phyloP scores from a whole-genome alignment of 2,797 vertebrate genomes.

The Eremophila alpestris region DNA sequence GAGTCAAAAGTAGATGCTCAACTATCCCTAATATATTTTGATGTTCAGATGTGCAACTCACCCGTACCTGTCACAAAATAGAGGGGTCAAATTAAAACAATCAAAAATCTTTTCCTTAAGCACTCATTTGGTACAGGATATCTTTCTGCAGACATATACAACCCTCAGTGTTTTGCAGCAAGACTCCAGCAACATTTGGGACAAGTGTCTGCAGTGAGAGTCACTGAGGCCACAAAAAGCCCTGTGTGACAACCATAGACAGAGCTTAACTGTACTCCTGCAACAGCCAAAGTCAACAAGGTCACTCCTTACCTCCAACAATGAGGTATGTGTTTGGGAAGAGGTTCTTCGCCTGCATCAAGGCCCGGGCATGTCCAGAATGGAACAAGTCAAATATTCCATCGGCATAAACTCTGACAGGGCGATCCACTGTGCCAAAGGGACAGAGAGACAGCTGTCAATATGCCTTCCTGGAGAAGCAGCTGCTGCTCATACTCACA shows the following conservation, averaged over 20 bases:
- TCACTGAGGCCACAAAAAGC: not conserved
- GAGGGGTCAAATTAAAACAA: not conserved
- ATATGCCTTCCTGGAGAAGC: not conserved
- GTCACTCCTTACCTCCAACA: conserved; percentile 87
- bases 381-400: conserved; percentile 99
- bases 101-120: not conserved
- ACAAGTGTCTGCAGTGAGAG: not conserved
- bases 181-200: not conserved
- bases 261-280: not conserved
- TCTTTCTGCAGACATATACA: not conserved
- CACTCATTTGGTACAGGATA: not conserved
- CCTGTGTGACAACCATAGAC: not conserved
- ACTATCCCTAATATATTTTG: not conserved
- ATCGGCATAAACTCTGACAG: conserved; percentile 95
- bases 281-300: not conserved
- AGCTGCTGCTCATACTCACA: not conserved
- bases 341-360: conserved; percentile 98
- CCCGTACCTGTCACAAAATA: not conserved
- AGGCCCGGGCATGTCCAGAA: conserved; percentile 94
- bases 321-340: conserved; percentile 98
- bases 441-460: conserved; percentile 43
- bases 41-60: not conserved
- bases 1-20: not conserved
- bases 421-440: conserved; percentile 83
- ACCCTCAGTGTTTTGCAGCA: not conserved